A percentile compares a stretch with the other conserved stretches of the same genome.
phyloP scores from a whole-genome alignment of 2,113 vertebrate species.

The Daboia siamensis region DNA sequence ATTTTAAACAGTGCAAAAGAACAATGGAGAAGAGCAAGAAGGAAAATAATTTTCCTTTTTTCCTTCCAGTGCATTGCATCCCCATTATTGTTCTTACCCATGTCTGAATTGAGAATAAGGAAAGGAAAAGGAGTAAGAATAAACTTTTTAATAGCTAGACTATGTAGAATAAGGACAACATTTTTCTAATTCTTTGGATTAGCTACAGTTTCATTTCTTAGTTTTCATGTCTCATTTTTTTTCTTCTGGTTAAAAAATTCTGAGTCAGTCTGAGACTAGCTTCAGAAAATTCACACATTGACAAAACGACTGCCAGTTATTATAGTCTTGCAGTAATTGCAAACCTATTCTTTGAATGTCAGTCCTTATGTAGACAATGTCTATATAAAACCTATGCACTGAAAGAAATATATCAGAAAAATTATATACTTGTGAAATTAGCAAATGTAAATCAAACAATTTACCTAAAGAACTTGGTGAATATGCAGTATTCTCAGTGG shows the following conservation, averaged over 20 bases:
- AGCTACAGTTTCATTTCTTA: background rate
- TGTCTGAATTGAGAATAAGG: background rate
- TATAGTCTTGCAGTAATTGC: background rate
- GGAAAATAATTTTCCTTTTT: background rate
- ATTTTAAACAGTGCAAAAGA: background rate
- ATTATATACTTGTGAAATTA: background rate
- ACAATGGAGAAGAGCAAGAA: background rate
- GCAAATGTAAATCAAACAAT: background rate
- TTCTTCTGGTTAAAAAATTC: background rate
- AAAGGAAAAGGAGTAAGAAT: background rate
- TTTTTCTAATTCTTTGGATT: background rate
- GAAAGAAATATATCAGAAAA: background rate
- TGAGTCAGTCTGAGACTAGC: background rate
- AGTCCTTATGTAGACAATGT: background rate
- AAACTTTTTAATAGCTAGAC: background rate
- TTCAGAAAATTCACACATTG: background rate
- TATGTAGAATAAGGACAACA: background rate
- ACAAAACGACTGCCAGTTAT: background rate
- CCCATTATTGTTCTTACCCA: background rate
- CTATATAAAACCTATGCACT: background rate
- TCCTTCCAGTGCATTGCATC: background rate
- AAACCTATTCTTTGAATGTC: background rate
- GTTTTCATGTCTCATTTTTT: background rate
- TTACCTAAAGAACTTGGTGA: background rate
- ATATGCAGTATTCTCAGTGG: background rate